A percentile compares a stretch with the other conserved stretches of the same genome.
Evolutionary conservation across 1,140 invertebrate species (phyloP).

Genomic region (Pectinophora gossypiella): DNA sequence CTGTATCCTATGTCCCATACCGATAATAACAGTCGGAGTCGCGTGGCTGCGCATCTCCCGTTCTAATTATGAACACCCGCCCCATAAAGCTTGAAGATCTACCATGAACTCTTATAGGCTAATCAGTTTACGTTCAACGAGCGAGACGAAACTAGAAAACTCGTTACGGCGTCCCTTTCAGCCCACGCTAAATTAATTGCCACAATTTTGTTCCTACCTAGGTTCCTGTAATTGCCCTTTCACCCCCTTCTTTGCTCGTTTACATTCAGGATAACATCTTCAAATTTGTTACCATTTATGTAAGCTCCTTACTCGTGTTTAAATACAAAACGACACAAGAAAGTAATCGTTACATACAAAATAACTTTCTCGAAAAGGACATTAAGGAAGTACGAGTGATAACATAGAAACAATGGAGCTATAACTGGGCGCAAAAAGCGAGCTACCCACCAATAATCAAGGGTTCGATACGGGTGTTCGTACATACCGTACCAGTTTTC

Average conservation of each 20-base stretch:
- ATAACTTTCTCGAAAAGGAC: background rate
- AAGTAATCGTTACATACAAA: background rate
- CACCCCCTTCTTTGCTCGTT: slow-evolving; percentile 27
- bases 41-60: slow-evolving; percentile 63
- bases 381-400: background rate
- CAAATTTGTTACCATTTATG: slow-evolving; percentile 15
- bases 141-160: slow-evolving; percentile 15
- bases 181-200: slow-evolving; percentile 12
- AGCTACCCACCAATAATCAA: slow-evolving; percentile 23
- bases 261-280: slow-evolving; percentile 24
- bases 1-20: background rate
- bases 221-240: slow-evolving; percentile 23
- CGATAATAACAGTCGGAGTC: slow-evolving; percentile 36
- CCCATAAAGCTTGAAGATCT: slow-evolving; percentile 32
- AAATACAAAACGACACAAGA: background rate
- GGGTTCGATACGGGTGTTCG: slow-evolving; percentile 31
- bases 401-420: slow-evolving; percentile 6
- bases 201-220: slow-evolving; percentile 21
- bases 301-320: slow-evolving; percentile 3
- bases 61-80: slow-evolving; percentile 58
- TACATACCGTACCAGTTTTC: slow-evolving; percentile 47
- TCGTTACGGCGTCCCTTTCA: slow-evolving; percentile 13
- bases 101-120: slow-evolving; percentile 31
- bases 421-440: slow-evolving; percentile 2
- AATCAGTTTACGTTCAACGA: slow-evolving; percentile 26